Base-by-base conservation (phyloP, 2,113 vertebrate species). In the Brienomyrus brachyistius region DNA sequence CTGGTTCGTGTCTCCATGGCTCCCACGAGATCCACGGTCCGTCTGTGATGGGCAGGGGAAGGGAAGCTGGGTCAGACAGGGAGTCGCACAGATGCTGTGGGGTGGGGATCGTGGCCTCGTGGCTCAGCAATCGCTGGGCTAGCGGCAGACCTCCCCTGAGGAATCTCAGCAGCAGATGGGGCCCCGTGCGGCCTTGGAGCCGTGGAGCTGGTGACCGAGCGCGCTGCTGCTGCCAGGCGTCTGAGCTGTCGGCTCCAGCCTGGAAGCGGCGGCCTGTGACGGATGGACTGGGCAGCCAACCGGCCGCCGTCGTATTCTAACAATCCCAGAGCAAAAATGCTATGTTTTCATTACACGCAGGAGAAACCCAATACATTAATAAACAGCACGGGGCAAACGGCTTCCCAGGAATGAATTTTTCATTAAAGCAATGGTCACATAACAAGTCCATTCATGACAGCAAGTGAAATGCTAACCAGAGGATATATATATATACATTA, bases 291-390 rank as follows among this genome's bases (percentile, higher is more conserved):
- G 90, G 80, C 91, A 90, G 92, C 89, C 92, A 86, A 92, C 90
- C 88, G 74, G 66, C 89, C 89, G 59, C 47, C 51, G 88, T 92
- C 91, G 90, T 92, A 91, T 89, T 92, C 90, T 84, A 85, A 88
- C 13, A 88, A 88, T 92, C 91, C 89, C 82, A 21, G 31, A 82
- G 85, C 27, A 85, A 93, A 91, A 91, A 92, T 89, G 74, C 83
- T 85, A 88, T 93, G 91, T 91, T 95, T 95, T 95, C 93, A 94
- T 95, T 94, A 93, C 89, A 91, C 92, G 89, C 90, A 88, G 90
- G 77, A 94, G 95, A 95, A 95, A 95, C 93, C 35, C 90, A 92
- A 95, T 92, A 92, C 93, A 84, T 94, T 93, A 91, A 93, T 93
- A 94, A 94, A 95, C 93, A 95, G 93, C 93, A 93, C 40, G 83